A percentile compares a stretch with the other conserved stretches of the same genome.
phyloP scores from a whole-genome alignment of 1,140 invertebrate species.

The Bombus polaris region DNA sequence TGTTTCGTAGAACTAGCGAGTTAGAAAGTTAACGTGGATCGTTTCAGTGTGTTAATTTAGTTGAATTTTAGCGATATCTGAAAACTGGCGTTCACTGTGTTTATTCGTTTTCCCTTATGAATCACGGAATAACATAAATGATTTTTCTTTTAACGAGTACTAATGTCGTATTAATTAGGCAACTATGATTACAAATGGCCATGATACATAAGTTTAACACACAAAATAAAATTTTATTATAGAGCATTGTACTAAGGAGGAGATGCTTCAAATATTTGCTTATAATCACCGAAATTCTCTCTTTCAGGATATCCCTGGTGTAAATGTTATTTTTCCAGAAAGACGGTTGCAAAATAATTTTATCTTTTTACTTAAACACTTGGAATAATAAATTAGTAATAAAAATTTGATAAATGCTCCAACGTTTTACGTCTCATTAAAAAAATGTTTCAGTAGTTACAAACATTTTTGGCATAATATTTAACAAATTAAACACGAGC shows the following conservation, averaged over 20 bases:
- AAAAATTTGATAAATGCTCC: no score
- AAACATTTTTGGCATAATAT: not conserved
- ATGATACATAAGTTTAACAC: not conserved
- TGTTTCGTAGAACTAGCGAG: not conserved
- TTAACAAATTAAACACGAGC: not conserved
- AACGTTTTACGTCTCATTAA: no score
- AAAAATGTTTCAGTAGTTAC: not conserved
- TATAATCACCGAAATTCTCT: not conserved
- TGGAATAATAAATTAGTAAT: no score
- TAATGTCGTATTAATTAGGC: not conserved
- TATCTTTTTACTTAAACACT: no score
- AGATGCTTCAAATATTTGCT: not conserved
- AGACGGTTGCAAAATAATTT: not conserved
- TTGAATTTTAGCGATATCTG: conserved; percentile 35
- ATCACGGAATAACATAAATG: not conserved
- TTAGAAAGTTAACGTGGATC: conserved; percentile 31
- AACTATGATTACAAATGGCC: rapidly evolving
- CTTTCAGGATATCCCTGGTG: not conserved
- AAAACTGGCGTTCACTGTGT: not conserved
- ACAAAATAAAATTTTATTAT: not conserved
- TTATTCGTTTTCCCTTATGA: not conserved
- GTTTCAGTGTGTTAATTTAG: not conserved
- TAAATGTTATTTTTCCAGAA: not conserved
- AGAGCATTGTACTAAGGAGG: not conserved
- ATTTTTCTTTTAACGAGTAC: not conserved